phyloP scores from a whole-genome alignment of 2,888 invertebrate species.

The Notodonta ziczac region DNA sequence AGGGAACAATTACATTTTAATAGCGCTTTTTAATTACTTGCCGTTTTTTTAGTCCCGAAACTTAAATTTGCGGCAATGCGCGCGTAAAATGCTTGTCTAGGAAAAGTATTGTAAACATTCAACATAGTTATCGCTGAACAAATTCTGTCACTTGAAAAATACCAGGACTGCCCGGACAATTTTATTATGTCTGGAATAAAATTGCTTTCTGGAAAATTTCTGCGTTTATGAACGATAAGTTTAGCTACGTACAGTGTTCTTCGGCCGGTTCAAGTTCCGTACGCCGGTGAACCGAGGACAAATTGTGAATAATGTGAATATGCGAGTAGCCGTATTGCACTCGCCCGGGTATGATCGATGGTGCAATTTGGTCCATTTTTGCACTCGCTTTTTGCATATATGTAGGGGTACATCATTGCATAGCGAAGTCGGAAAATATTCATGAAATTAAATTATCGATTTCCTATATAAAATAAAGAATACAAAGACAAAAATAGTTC shows the following conservation, averaged over 20 bases:
- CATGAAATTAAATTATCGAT: no score
- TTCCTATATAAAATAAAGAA: no score
- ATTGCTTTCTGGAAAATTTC: neutral
- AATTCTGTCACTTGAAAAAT: no score
- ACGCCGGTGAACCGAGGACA: conserved; percentile 49
- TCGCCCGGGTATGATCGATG: conserved; percentile 57
- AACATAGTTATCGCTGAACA: no score
- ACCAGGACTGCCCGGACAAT: no score
- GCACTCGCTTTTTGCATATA: neutral
- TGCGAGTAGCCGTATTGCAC: conserved; percentile 41
- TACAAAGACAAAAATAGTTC: no score
- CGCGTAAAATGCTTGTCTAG: no score
- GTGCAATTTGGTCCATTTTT: conserved; percentile 17
- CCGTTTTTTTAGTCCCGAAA: no score
- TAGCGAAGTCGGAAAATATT: neutral
- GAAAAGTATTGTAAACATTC: no score
- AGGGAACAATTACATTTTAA: no score
- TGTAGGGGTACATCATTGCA: neutral
- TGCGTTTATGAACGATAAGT: neutral
- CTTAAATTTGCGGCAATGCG: no score
- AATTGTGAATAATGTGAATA: conserved; percentile 70
- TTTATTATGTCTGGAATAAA: neutral
- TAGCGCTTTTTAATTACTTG: no score
- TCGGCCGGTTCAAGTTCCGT: conserved; percentile 49
- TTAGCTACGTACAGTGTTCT: conserved; percentile 34